These are phyloP conservation scores for Ophioninae sp. DNA, from an alignment of 2,888 invertebrate genomes.

Conservation along the genomic window DNA sequence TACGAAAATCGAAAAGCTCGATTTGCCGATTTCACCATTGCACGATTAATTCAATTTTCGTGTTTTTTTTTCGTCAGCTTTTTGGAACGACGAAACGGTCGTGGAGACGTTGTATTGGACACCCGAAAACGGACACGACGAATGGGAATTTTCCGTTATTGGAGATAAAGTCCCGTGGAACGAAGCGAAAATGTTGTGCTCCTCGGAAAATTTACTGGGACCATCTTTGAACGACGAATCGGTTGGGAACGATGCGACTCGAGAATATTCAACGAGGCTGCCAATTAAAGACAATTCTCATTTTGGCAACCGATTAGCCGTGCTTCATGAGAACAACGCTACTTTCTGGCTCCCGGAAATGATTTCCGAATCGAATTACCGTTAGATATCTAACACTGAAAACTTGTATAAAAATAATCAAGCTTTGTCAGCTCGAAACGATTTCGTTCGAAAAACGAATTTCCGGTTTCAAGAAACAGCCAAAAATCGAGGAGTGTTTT, in stretches of 20 bases:
- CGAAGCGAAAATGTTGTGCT: constrained; percentile 57
- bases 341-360: constrained; percentile 63
- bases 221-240: constrained; percentile 5
- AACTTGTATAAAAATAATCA: background rate
- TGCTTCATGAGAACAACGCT: constrained; percentile 43
- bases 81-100: constrained; percentile 8
- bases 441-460: background rate
- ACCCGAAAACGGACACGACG: constrained; percentile 14
- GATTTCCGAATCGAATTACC: constrained; percentile 66
- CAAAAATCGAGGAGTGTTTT: too few species aligned
- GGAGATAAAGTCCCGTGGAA: constrained; percentile 63
- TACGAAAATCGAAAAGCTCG: too few species aligned
- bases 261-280: constrained; percentile 15
- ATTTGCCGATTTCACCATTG: too few species aligned
- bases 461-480: background rate
- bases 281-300: constrained; percentile 1
- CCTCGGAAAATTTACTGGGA: constrained; percentile 10
- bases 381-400: constrained; percentile 36
- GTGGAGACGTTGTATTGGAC: constrained; percentile 53
- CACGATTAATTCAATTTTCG: too few species aligned
- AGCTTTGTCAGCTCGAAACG: background rate
- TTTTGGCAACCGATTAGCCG: constrained; percentile 50
- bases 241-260: background rate
- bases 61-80: constrained; percentile 30
- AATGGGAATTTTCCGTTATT: constrained; percentile 62